Evolutionary conservation across 1,140 invertebrate species (phyloP).

Genomic region (Harpegnathos saltator): DNA sequence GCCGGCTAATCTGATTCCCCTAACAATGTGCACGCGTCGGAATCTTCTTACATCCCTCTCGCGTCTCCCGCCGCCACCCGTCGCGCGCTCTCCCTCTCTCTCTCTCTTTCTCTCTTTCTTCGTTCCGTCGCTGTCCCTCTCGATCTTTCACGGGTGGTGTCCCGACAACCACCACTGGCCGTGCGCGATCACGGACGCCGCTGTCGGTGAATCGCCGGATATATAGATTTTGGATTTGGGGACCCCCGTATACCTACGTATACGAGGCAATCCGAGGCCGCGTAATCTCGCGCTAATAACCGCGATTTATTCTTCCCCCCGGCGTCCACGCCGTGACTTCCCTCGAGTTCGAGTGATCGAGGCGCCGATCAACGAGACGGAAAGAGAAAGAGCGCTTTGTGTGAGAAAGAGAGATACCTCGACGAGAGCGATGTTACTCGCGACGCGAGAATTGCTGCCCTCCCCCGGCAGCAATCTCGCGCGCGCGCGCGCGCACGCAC

Average conservation of each 20-base stretch:
- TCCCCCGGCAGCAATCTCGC: slow-evolving; percentile 5
- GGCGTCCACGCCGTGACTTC: slow-evolving; percentile 48
- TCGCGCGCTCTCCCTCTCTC: slow-evolving; percentile 33
- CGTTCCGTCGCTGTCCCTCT: slow-evolving; percentile 51
- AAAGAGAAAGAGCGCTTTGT: slow-evolving; percentile 8
- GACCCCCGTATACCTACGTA: slow-evolving; percentile 38
- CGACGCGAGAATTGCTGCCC: slow-evolving; percentile 38
- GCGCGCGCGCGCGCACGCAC: not conserved
- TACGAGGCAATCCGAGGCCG: slow-evolving; percentile 80
- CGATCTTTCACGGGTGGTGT: slow-evolving; percentile 42
- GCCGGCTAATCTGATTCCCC: slow-evolving; percentile 85
- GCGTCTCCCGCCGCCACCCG: slow-evolving; percentile 54
- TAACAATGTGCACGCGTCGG: slow-evolving; percentile 86
- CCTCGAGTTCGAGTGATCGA: slow-evolving; percentile 61
- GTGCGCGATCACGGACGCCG: slow-evolving; percentile 22
- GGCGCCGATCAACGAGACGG: slow-evolving; percentile 70
- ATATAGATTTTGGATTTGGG: slow-evolving; percentile 85
- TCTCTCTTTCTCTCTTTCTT: slow-evolving; percentile 27
- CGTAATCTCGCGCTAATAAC: slow-evolving; percentile 86
- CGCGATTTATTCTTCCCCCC: slow-evolving; percentile 82
- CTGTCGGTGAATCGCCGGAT: slow-evolving; percentile 57
- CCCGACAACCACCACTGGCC: slow-evolving; percentile 33
- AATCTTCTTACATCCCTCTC: slow-evolving; percentile 84
- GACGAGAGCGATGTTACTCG: slow-evolving; percentile 35
- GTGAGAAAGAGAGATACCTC: too few species aligned